Conservation (phyloP, 2,797 vertebrate genomes). For the Lates japonicus region DNA sequence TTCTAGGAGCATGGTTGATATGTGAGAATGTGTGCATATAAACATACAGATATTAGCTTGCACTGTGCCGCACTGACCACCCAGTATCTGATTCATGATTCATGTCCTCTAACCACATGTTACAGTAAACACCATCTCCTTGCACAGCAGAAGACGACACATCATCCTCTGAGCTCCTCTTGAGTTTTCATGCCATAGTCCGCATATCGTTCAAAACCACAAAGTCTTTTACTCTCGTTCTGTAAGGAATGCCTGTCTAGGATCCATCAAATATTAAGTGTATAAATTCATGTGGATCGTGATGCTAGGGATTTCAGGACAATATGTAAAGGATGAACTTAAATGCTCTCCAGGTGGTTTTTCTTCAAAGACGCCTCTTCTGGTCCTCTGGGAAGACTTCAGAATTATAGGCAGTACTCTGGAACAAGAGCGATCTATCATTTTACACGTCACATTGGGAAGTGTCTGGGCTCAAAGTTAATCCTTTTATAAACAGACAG, state of each 20-base stretch:
- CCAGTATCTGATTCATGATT: neutral
- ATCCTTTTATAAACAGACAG: conserved; percentile 35
- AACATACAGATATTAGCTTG: neutral
- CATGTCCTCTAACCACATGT: neutral
- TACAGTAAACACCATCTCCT: conserved; percentile 10
- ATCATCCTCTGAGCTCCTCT: conserved; percentile 1
- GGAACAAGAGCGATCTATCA: conserved; percentile 1
- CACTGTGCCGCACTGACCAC: neutral
- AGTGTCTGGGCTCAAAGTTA: conserved; percentile 15
- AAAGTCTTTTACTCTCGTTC: neutral
- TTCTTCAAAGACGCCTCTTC: conserved; percentile 27
- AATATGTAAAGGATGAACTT: conserved; percentile 31
- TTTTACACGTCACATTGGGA: conserved; percentile 13
- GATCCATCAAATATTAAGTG: conserved; percentile 8
- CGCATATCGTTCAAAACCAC: neutral
- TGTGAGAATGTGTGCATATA: neutral
- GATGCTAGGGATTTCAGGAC: too few species aligned
- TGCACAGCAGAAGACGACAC: neutral
- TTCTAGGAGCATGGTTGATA: neutral
- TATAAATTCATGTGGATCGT: conserved; percentile 27
- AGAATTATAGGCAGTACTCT: conserved; percentile 36
- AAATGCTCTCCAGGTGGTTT: conserved; percentile 37
- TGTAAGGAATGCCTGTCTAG: too few species aligned
- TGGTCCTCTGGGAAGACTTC: conserved; percentile 18
- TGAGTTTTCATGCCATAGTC: conserved; percentile 9